Base-by-base conservation (phyloP, 2,797 vertebrate species). In the Manis crassicaudata region DNA sequence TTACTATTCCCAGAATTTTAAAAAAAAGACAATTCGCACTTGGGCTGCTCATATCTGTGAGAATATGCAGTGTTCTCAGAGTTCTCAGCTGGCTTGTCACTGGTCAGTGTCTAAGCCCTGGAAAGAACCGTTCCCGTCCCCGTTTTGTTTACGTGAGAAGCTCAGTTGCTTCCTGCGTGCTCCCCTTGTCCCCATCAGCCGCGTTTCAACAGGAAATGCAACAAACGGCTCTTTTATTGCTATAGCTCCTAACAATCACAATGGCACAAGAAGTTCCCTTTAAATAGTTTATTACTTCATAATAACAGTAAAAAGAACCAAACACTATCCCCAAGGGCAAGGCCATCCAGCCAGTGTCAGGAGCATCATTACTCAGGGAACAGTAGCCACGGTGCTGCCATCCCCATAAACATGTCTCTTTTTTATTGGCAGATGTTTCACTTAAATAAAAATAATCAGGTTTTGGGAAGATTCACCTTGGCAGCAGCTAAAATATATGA, bases 381-480 rank as follows among this genome's bases (percentile, higher is more conserved):
- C 92, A 95, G 95, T 86, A 96, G 93, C 81, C 18, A 43, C n/a
- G 70, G 6, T 0, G 0, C 58, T 63, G n/a, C 77, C 73, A 8
- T 2, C 5, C 70, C 87, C 86, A 79, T 96, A 97, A 97, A 93
- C n/a, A 85, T 6, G 2, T 46, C 95, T 92, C 29, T 60, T 96
- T 97, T 83, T 50, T 54, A 92, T 1, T 2, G 97, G 56, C 79
- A 97, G 86, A 95, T 97, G 91, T 96, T 97, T 97, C 82, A 73
- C 82, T 96, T 96, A 96, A 97, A 79, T 88, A 95, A 95, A 92
- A 70, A 95, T 96, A 96, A 97, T 97, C 76, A 94, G 96, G 95
- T 94, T 52, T 67, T 98, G 72, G 52, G 91, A 96, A 97, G 96
- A 95, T 88, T 94, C 75, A 91, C 94, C 95, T 95, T 97, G 96